Evolutionary conservation across 2,113 vertebrate genomes (phyloP), one percentile per base, ranked within the genome.

Genomic region (Sporophila hypoxantha): DNA sequence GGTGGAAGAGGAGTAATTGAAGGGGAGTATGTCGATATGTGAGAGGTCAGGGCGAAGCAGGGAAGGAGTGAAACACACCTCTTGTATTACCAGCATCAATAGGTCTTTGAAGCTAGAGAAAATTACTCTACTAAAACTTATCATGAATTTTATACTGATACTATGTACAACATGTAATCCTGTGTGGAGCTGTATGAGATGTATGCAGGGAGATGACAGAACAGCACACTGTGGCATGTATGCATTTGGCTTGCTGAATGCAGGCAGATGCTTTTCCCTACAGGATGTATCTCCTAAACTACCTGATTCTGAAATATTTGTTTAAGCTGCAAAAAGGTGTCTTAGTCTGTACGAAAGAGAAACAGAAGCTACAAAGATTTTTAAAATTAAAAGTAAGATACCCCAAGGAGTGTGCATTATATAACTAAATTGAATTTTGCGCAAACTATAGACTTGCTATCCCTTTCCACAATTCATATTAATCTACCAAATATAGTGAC

Each of bases 21-120:
- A 85, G 89, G 71, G 75, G 91, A 91, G 90, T 50, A 61, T 76
- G 86, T 61, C 7, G 23, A 87, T 30, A 60, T 26, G 69, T 27
- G 34, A 19, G 68, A 93, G 83, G 90, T 95, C 89, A 94, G 89
- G 70, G 80, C 17, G 18, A 96, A 91, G 69, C 32, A 32, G 44
- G 75, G 74, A 93, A 82, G 41, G 85, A 57, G 67, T 81, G 56
- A 50, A 96, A 85, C 49, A 77, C 69, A 91, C 29, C 61, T 86
- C 82, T 44, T n/a, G 41, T 73, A 41, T 86, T 91, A 92, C 37
- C 25, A 77, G 47, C 76, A 87, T 92, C 89, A 90, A 69, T 36
- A 18, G 39, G 17, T 7, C 62, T 73, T 91, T 74, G 76, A 90
- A 67, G 91, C 47, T n/a, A 69, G 18, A 80, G 92, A 68, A 87